Base-by-base conservation (phyloP, 2,797 vertebrate species). In the Dendrocincla fuliginosa region DNA sequence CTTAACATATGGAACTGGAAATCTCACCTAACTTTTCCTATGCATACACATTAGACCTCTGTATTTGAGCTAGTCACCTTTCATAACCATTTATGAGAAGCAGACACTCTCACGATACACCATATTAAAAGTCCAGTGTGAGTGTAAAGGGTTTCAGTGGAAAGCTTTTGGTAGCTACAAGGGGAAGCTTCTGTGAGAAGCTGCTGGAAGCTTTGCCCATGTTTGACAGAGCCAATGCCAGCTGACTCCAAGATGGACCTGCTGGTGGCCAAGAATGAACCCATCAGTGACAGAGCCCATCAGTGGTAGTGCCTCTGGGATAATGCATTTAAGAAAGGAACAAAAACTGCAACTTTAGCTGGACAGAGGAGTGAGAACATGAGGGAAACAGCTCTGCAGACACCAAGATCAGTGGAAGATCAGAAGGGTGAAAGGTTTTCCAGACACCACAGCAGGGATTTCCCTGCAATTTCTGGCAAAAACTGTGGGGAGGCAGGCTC, bases 381-480 rank as follows among this genome's bases (percentile, higher is more conserved):
- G 33, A 52, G 10, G 6, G 17, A 71, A 71, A 64, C 0, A 0
- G 18, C 6, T 4, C 22, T 64, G 30, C 11, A 46, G 20, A 35
- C 12, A 33, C 20, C 37, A 64, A 70, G 14, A 6, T 64, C 16
- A 33, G 14, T 46, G 25, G 27, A 56, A 41, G 76, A 35, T 35
- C 35, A 52, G 12, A 25, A 77, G 4, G 1, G 10, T 10, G 37
- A 12, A 70, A 57, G 15, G 20, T 33, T 11, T 7, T 50, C 55
- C 50, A 57, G 37, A 64, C 10, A 39, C 6, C 17, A 23, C 8
- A 52, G 52, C 17, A 46, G n/a, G 22, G 14, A 44, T 22, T 70
- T 14, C 11, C 1, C 5, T 44, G 19, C 8, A 56, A 13, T 63
- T 24, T 33, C 16, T 50, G 37, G 20, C 25, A 14, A 50, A 50